Evolutionary conservation across 2,113 vertebrate genomes (phyloP).

Genomic region (Muntiacus reevesi): DNA sequence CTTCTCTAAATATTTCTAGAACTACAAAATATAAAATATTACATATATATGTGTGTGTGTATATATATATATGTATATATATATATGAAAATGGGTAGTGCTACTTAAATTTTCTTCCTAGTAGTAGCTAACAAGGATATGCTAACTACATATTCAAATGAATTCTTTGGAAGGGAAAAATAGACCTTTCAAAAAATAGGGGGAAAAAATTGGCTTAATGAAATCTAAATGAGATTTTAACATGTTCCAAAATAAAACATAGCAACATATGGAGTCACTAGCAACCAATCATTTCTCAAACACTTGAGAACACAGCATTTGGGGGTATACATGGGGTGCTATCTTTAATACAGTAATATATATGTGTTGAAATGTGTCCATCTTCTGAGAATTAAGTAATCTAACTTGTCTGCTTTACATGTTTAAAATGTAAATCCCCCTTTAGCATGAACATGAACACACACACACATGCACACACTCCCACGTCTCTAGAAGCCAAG

Average conservation of each 20-base stretch:
- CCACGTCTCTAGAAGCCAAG: not conserved
- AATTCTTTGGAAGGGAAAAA: conserved; percentile 59
- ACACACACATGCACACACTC: not conserved
- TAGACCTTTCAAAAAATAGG: conserved; percentile 59
- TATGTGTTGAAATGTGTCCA: conserved; percentile 44
- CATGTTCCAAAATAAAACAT: conserved; percentile 73
- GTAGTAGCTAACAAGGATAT: conserved; percentile 47
- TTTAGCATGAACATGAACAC: not conserved
- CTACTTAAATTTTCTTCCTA: conserved; percentile 22
- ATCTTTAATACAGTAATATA: conserved; percentile 60
- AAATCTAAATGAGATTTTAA: conserved; percentile 68
- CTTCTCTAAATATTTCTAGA: conserved; percentile 25
- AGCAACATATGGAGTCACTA: conserved; percentile 73
- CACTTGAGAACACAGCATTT: conserved; percentile 57
- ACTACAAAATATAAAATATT: not conserved
- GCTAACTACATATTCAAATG: conserved; percentile 46
- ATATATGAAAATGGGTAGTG: not conserved
- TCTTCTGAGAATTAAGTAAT: conserved; percentile 50
- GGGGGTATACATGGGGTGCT: conserved; percentile 31
- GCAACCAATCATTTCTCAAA: conserved; percentile 64
- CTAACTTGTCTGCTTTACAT: not conserved
- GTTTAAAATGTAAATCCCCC: conserved; percentile 49
- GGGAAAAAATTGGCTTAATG: conserved; percentile 61
- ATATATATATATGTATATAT: too few species aligned
- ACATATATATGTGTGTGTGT: not conserved